Conservation (phyloP, 2,888 invertebrate species). For the Lithosia quadra region DNA sequence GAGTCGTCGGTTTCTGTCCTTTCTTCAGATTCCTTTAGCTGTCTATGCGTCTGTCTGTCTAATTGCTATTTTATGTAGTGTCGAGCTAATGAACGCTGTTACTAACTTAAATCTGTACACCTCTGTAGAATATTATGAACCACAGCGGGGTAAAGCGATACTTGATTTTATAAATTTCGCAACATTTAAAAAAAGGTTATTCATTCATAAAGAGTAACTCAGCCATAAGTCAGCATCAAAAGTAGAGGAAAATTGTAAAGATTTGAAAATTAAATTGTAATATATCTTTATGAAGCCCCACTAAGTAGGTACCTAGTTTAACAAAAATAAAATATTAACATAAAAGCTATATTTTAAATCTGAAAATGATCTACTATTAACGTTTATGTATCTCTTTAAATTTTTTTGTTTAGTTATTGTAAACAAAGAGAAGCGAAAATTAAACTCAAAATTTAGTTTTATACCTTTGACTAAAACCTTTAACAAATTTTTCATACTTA, state of each 20-base stretch:
- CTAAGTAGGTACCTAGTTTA: no score
- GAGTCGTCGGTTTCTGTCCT: background rate
- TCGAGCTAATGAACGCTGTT: conserved; percentile 44
- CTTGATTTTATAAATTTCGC: background rate
- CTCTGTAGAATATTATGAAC: background rate
- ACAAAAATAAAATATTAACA: no score
- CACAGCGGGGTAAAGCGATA: background rate
- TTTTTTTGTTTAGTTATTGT: background rate
- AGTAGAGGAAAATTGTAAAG: no score
- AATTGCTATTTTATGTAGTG: conserved; percentile 76
- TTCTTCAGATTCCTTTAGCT: conserved; percentile 34
- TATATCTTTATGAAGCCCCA: no score
- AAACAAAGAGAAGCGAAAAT: background rate
- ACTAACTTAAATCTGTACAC: conserved; percentile 21
- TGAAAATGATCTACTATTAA: no score
- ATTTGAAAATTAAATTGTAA: no score
- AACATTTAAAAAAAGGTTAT: no score
- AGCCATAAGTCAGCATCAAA: no score
- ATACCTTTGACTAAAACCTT: no score
- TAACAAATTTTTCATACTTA: no score
- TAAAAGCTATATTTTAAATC: background rate
- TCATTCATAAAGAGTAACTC: no score
- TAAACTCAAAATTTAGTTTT: no score
- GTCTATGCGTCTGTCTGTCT: conserved; percentile 44
- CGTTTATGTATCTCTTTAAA: background rate